phyloP scores from a whole-genome alignment of 2,888 invertebrate species.

The Coelopa pilipes region DNA sequence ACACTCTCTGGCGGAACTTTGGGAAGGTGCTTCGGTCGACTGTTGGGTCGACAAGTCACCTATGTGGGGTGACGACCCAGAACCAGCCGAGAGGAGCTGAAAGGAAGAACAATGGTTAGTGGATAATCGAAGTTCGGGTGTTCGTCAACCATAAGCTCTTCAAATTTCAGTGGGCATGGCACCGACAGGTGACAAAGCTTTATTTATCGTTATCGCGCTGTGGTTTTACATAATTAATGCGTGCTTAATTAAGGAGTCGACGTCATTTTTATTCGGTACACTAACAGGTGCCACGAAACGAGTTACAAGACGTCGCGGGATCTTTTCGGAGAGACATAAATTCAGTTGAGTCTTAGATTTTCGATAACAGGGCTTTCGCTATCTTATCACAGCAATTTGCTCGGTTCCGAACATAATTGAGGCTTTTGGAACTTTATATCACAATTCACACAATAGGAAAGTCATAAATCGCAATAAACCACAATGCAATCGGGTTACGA shows the following conservation, averaged over 20 bases:
- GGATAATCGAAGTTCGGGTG: too few relatives aligned
- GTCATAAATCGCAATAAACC: too few relatives aligned
- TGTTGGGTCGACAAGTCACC: conserved; percentile 47
- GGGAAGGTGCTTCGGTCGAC: conserved; percentile 56
- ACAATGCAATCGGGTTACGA: too few relatives aligned
- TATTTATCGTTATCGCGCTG: conserved; percentile 37
- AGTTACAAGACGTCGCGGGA: not conserved
- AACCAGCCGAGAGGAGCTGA: conserved; percentile 54
- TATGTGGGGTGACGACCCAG: conserved; percentile 55
- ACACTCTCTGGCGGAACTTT: conserved; percentile 68
- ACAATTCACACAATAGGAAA: conserved; percentile 20
- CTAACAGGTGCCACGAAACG: not conserved
- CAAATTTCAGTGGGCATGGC: too few relatives aligned
- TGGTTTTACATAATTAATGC: conserved; percentile 58
- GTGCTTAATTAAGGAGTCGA: conserved; percentile 51
- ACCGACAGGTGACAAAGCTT: not conserved
- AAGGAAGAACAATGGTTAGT: not conserved
- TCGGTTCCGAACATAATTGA: not conserved
- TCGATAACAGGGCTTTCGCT: conserved; percentile 9
- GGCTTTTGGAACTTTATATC: conserved; percentile 12
- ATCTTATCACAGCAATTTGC: conserved; percentile 9
- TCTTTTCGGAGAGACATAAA: conserved; percentile 9
- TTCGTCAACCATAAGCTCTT: too few relatives aligned
- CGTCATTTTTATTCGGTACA: conserved; percentile 49
- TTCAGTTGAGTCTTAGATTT: conserved; percentile 16